Conservation (phyloP, 2,888 invertebrate genomes). For the Fragum sueziense region DNA sequence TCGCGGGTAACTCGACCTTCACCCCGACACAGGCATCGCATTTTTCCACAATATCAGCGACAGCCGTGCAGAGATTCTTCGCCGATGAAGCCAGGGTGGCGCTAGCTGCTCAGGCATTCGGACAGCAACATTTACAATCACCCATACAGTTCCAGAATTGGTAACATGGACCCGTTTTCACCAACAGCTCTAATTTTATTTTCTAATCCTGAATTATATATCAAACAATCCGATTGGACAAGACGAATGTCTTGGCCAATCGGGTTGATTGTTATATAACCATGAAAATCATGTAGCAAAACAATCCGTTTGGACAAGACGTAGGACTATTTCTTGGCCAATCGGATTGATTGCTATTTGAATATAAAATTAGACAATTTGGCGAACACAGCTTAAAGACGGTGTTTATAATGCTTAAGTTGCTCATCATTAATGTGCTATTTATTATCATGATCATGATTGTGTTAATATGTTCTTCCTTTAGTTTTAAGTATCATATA, state of each 20-base stretch:
- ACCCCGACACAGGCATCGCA: not conserved
- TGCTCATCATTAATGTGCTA: not conserved
- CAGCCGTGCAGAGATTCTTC: slow-evolving; percentile 35
- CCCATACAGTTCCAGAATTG: slow-evolving; percentile 35
- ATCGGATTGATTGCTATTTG: no score
- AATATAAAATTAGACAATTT: no score
- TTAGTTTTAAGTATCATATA: no score
- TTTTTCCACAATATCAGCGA: slow-evolving; percentile 15
- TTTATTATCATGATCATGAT: not conserved
- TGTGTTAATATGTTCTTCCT: no score
- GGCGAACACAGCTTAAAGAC: no score
- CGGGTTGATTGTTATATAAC: no score
- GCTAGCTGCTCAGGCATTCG: slow-evolving; percentile 31
- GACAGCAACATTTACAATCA: slow-evolving; percentile 41
- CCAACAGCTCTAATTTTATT: no score
- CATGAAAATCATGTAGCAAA: not conserved
- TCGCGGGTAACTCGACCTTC: not conserved
- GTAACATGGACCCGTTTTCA: slow-evolving; percentile 19
- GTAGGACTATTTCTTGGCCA: no score
- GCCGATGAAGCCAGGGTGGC: slow-evolving; percentile 36
- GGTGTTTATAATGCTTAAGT: not conserved
- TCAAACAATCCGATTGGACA: no score
- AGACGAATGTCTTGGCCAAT: no score
- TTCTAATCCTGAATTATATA: no score
- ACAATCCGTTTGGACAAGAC: no score